Percentiles rank a stretch among this genome's conserved stretches.
Conservation (phyloP, 1,140 invertebrate species). For the Holcopasites calliopsidis region DNA sequence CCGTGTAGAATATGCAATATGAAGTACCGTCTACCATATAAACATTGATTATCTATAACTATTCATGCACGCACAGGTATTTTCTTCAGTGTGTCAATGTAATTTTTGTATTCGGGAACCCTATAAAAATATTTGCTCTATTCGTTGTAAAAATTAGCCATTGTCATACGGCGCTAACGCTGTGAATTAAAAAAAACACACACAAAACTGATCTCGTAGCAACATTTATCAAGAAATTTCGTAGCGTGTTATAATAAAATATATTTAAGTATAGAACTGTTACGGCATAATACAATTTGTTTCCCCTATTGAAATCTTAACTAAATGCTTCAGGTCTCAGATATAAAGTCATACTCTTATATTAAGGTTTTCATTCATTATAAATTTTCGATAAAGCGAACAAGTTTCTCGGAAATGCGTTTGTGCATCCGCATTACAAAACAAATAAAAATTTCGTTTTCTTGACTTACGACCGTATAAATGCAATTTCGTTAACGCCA, state of each 20-base stretch:
- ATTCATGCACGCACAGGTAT: slow-evolving; percentile 38
- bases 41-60: slow-evolving; percentile 50
- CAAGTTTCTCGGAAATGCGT: slow-evolving; percentile 38
- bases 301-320: background rate
- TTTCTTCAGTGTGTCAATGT: slow-evolving; percentile 25
- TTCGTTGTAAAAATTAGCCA: slow-evolving; percentile 26
- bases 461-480: slow-evolving; percentile 20
- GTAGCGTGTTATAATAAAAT: background rate
- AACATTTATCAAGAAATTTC: background rate
- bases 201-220: background rate
- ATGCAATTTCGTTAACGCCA: slow-evolving; percentile 31
- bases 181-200: background rate
- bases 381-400: slow-evolving; percentile 53
- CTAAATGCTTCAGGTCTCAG: slow-evolving; percentile 50
- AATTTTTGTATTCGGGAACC: slow-evolving; percentile 52
- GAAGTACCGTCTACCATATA: slow-evolving; percentile 56
- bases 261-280: no score
- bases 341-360: slow-evolving; percentile 40
- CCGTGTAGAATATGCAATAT: slow-evolving; percentile 65
- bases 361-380: slow-evolving; percentile 29
- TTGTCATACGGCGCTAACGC: background rate
- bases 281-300: background rate
- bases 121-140: slow-evolving; percentile 20
- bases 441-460: slow-evolving; percentile 13
- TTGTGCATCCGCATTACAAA: background rate